A percentile compares a stretch with the other conserved stretches of the same genome.
Conservation (phyloP, 2,888 invertebrate species). For the Rosalia funebris region DNA sequence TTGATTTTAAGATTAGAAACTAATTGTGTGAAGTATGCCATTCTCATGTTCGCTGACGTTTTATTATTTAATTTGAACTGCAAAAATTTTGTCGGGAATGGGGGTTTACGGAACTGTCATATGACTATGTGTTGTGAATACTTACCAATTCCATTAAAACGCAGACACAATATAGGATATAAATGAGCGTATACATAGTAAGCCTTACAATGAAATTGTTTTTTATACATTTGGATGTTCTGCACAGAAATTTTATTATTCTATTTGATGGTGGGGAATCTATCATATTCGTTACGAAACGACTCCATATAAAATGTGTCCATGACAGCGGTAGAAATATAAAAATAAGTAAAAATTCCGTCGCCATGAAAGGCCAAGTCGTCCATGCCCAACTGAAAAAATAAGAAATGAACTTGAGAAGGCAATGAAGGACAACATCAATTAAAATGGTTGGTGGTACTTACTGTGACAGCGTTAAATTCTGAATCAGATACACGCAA, state of each 20-base stretch:
- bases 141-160: constrained; percentile 74
- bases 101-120: too few species aligned
- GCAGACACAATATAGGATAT: constrained; percentile 71
- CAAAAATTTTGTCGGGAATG: too few species aligned
- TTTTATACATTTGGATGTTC: constrained; percentile 71
- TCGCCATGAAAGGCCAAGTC: constrained; percentile 65
- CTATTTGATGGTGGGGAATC: constrained; percentile 68
- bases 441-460: constrained; percentile 50
- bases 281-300: constrained; percentile 56
- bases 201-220: constrained; percentile 72
- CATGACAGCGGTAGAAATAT: constrained; percentile 76
- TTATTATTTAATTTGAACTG: too few species aligned
- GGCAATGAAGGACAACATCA: not conserved
- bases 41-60: too few species aligned
- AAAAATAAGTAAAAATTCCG: constrained; percentile 65
- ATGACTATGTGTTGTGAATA: constrained; percentile 12
- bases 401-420: constrained; percentile 10
- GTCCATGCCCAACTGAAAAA: constrained; percentile 48
- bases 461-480: constrained; percentile 69
- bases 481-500: constrained; percentile 71
- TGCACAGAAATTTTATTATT: constrained; percentile 68
- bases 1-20: too few species aligned
- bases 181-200: constrained; percentile 74
- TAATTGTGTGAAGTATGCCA: too few species aligned
- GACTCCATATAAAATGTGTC: constrained; percentile 68